These are phyloP conservation scores for Semicossyphus pulcher DNA, from an alignment of 2,113 vertebrate species.

Conservation along the genomic window DNA sequence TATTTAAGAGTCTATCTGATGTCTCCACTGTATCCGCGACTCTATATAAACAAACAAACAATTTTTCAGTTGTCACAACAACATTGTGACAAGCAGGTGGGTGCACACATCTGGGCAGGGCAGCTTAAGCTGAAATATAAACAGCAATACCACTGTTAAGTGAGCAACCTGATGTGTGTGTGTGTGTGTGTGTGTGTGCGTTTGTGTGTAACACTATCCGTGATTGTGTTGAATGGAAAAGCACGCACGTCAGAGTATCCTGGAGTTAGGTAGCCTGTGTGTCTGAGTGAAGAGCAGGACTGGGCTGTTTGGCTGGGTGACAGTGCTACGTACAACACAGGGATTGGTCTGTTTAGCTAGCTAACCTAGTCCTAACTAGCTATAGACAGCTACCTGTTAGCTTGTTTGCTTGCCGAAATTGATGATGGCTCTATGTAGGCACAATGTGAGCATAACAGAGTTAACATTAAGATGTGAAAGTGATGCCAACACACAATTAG, in stretches of 20 bases:
- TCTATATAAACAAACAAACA: background rate
- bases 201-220: conserved; percentile 49
- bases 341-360: conserved; percentile 66
- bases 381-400: conserved; percentile 9
- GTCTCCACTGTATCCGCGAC: no score
- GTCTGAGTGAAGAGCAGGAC: conserved; percentile 25
- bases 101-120: background rate
- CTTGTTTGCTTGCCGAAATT: background rate
- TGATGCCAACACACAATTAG: background rate
- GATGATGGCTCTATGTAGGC: no score
- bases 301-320: conserved; percentile 44
- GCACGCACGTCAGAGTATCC: conserved; percentile 55
- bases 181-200: background rate
- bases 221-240: conserved; percentile 46
- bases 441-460: no score
- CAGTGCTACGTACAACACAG: conserved; percentile 69
- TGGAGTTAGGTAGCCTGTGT: conserved; percentile 30
- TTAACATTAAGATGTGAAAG: background rate
- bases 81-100: background rate
- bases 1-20: background rate
- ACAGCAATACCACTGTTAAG: background rate
- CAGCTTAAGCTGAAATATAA: conserved; percentile 1
- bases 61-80: background rate
- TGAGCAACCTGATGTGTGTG: background rate
- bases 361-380: conserved; percentile 40